Conservation (phyloP, 2,888 invertebrate genomes). For the Dendrolimus pini region DNA sequence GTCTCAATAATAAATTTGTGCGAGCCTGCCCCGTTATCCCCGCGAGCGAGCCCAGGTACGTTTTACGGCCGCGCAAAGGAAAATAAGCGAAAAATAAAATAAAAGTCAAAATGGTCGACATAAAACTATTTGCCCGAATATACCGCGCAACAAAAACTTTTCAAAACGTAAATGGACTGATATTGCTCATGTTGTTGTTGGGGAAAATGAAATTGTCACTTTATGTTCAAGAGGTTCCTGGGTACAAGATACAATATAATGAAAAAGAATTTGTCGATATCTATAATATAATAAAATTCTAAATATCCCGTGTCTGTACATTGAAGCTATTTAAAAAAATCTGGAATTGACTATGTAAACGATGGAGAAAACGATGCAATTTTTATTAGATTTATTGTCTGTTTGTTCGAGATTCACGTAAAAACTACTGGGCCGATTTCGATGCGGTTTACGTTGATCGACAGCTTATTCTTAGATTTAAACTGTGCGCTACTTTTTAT, state of each 20-base stretch:
- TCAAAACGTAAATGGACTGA: conserved; percentile 38
- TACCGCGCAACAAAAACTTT: conserved; percentile 47
- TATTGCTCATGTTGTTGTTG: conserved; percentile 31
- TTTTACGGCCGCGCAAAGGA: conserved; percentile 73
- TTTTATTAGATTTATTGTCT: too few relatives aligned
- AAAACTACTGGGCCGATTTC: too few relatives aligned
- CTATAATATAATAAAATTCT: too few relatives aligned
- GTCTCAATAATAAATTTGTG: conserved; percentile 76
- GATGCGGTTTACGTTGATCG: too few relatives aligned
- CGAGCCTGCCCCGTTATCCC: conserved; percentile 71
- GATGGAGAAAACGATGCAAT: too few relatives aligned
- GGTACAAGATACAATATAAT: neutral
- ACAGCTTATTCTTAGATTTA: too few relatives aligned
- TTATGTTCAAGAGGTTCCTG: conserved; percentile 1
- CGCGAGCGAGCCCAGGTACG: conserved; percentile 71
- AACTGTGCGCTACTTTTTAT: too few relatives aligned
- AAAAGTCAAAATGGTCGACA: conserved; percentile 73
- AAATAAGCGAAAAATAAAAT: conserved; percentile 77
- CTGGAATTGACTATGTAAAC: too few relatives aligned
- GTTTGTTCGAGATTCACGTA: too few relatives aligned
- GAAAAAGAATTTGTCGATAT: neutral
- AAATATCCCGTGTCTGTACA: too few relatives aligned
- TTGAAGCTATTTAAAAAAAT: too few relatives aligned
- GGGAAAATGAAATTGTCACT: conserved; percentile 24
- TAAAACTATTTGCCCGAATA: conserved; percentile 71